Evolutionary conservation across 2,888 invertebrate species (phyloP).

Genomic region (Clitarchus hookeri): DNA sequence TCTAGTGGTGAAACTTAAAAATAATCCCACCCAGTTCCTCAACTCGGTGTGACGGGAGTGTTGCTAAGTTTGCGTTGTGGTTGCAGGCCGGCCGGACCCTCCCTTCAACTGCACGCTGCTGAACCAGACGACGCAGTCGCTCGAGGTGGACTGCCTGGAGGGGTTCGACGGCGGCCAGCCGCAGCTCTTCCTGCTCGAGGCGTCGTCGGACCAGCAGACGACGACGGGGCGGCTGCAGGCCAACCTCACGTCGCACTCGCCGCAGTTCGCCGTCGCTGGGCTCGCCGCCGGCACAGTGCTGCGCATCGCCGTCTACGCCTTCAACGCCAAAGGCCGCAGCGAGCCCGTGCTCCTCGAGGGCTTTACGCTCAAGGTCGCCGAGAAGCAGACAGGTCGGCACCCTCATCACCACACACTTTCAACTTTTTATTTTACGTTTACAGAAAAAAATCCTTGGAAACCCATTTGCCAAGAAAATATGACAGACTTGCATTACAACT

Average conservation of each 20-base stretch:
- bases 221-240: constrained; percentile 65
- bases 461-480: too few species aligned
- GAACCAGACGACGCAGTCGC: constrained; percentile 78
- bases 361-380: constrained; percentile 74
- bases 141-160: constrained; percentile 71
- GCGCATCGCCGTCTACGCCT: constrained; percentile 78
- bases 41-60: too few species aligned
- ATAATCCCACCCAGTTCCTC: too few species aligned
- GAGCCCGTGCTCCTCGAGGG: constrained; percentile 72
- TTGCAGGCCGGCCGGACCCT: constrained; percentile 72
- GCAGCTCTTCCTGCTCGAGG: constrained; percentile 74
- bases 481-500: too few species aligned
- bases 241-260: constrained; percentile 71
- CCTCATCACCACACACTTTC: too few species aligned
- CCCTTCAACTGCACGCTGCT: constrained; percentile 76
- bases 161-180: constrained; percentile 80
- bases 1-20: too few species aligned
- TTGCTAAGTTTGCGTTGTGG: too few species aligned
- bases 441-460: too few species aligned
- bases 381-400: constrained; percentile 76
- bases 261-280: constrained; percentile 75
- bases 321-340: constrained; percentile 82
- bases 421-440: too few species aligned
- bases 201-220: constrained; percentile 70
- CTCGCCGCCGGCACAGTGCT: constrained; percentile 79